Conservation (phyloP, 2,888 invertebrate species). For the Apotomis betuletana region DNA sequence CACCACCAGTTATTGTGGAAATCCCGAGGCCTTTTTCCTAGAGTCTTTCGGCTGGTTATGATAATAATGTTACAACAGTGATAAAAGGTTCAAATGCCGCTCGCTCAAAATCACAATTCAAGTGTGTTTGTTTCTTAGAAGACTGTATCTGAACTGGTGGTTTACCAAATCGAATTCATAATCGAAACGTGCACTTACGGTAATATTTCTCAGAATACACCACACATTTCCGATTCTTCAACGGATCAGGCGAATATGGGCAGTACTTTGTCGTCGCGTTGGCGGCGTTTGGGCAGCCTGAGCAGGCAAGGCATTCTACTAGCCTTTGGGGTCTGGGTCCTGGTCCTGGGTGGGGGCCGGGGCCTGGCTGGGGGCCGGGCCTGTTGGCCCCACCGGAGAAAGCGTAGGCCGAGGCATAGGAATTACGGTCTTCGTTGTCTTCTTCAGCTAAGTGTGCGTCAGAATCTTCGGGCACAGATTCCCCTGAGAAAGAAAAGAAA, state of each 20-base stretch:
- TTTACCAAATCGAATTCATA: not conserved
- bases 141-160: too few species aligned
- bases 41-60: too few species aligned
- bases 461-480: not conserved
- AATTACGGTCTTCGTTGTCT: not conserved
- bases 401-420: conserved; percentile 29
- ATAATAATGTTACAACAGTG: too few species aligned
- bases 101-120: too few species aligned
- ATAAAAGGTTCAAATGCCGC: too few species aligned
- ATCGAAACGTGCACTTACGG: conserved; percentile 54
- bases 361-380: conserved; percentile 13
- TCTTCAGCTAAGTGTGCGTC: not conserved
- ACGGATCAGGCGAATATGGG: conserved; percentile 52
- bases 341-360: conserved; percentile 6
- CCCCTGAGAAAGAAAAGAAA: not conserved
- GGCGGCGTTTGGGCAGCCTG: conserved; percentile 55
- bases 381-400: not conserved
- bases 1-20: too few species aligned
- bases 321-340: conserved; percentile 22
- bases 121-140: too few species aligned
- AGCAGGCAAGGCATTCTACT: conserved; percentile 63
- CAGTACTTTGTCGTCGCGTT: conserved; percentile 60
- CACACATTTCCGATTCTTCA: conserved; percentile 61
- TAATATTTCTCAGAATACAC: conserved; percentile 63
- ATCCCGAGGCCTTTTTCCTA: too few species aligned